phyloP scores from a whole-genome alignment of 1,140 invertebrate genomes.

The Camponotus floridanus region DNA sequence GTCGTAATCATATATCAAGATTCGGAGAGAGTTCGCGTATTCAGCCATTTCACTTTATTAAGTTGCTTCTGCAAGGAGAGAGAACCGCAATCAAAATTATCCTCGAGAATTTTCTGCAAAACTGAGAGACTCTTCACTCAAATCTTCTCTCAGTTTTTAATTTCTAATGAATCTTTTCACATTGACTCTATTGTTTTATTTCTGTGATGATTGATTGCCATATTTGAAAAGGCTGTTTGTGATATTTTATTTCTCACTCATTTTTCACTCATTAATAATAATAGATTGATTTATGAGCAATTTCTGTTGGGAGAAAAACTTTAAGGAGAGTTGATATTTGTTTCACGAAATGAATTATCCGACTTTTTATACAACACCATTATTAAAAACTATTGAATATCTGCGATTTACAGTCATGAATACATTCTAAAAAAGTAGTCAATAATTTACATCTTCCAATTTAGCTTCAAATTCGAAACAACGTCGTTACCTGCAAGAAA shows the following conservation, averaged over 20 bases:
- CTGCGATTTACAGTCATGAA: not conserved
- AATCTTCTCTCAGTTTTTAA: not conserved
- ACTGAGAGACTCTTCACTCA: not conserved
- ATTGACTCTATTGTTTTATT: constrained; percentile 14
- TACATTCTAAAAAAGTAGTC: not conserved
- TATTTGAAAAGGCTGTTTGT: not conserved
- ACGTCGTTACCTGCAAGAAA: constrained; percentile 37
- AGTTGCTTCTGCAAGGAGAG: not conserved
- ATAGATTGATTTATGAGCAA: constrained; percentile 27
- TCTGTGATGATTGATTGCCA: not conserved
- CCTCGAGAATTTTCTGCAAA: not conserved
- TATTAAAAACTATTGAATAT: constrained; percentile 21
- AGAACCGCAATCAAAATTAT: not conserved
- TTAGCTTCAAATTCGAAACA: constrained; percentile 3
- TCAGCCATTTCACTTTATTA: not conserved
- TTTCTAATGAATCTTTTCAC: not conserved
- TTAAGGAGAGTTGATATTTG: not conserved
- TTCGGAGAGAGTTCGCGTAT: not conserved
- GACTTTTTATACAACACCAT: constrained; percentile 4
- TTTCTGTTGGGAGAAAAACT: not conserved
- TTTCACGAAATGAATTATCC: constrained; percentile 11
- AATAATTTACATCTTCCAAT: constrained; percentile 19
- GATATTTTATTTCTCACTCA: not conserved
- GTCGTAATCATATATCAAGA: not conserved
- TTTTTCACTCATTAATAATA: constrained; percentile 5